Percentiles rank a stretch among this genome's conserved stretches.
Conservation (phyloP, 2,888 invertebrate genomes). For the Oconnorella tubifera region DNA sequence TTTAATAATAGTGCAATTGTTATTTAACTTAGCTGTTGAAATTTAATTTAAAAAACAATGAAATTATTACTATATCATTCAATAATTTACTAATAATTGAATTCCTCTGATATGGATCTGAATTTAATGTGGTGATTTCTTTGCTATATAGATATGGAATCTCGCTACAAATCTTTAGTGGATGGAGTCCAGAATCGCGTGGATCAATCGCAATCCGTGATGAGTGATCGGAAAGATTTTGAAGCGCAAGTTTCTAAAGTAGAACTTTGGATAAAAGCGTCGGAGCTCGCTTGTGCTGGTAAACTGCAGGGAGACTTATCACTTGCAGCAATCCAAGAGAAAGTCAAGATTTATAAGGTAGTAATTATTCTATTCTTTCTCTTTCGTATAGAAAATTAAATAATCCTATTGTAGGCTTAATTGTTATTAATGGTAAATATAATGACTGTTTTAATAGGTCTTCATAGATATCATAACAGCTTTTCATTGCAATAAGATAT, state of each 20-base stretch:
- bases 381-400: too few species aligned
- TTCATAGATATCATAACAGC: too few species aligned
- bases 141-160: constrained; percentile 63
- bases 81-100: too few species aligned
- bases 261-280: constrained; percentile 84
- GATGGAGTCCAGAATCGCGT: constrained; percentile 72
- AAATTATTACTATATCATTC: too few species aligned
- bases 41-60: too few species aligned
- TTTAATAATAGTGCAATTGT: too few species aligned
- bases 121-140: neutral
- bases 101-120: neutral
- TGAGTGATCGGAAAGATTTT: constrained; percentile 75
- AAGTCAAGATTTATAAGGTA: constrained; percentile 67
- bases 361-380: too few species aligned
- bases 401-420: too few species aligned
- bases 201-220: constrained; percentile 68
- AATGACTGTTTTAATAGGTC: too few species aligned
- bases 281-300: constrained; percentile 78
- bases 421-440: too few species aligned
- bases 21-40: neutral
- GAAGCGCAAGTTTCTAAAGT: constrained; percentile 77
- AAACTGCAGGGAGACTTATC: constrained; percentile 73
- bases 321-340: constrained; percentile 79
- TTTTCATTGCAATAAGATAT: too few species aligned
- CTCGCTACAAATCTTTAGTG: constrained; percentile 70